Percentiles rank a stretch among this genome's conserved stretches.
Conservation (phyloP, 2,113 vertebrate species). For the Ophthalmolycus amberensis region DNA sequence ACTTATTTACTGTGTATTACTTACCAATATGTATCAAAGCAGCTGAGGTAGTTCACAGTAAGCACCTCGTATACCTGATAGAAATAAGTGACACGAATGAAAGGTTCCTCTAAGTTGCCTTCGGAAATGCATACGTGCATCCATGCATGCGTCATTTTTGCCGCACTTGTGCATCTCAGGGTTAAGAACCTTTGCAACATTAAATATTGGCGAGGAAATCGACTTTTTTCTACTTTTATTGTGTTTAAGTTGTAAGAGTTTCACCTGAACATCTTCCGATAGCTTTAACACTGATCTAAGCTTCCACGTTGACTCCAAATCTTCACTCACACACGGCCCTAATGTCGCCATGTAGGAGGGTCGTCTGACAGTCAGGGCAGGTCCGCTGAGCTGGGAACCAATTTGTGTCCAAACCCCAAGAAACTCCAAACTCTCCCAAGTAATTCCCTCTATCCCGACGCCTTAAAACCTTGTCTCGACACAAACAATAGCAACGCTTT, state of each 20-base stretch:
- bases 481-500: conserved; percentile 85
- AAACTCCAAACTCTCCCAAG: conserved; percentile 80
- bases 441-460: conserved; percentile 81
- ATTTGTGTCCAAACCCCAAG: conserved; percentile 84
- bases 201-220: neutral
- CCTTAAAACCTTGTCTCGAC: conserved; percentile 81
- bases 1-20: no score
- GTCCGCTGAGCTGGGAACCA: conserved; percentile 76
- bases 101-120: neutral
- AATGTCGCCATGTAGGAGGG: conserved; percentile 52
- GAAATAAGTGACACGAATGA: neutral
- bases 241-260: neutral
- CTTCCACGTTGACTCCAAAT: conserved; percentile 24
- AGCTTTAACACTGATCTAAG: neutral
- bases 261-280: neutral
- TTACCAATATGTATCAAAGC: no score
- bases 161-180: neutral
- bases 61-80: neutral
- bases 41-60: neutral
- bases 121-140: neutral
- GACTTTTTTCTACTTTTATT: neutral
- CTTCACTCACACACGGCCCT: conserved; percentile 7
- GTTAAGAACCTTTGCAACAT: neutral
- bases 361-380: conserved; percentile 62
- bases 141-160: neutral